Evolutionary conservation across 2,888 invertebrate genomes (phyloP).

Genomic region (Leptinotarsa rubiginosa): DNA sequence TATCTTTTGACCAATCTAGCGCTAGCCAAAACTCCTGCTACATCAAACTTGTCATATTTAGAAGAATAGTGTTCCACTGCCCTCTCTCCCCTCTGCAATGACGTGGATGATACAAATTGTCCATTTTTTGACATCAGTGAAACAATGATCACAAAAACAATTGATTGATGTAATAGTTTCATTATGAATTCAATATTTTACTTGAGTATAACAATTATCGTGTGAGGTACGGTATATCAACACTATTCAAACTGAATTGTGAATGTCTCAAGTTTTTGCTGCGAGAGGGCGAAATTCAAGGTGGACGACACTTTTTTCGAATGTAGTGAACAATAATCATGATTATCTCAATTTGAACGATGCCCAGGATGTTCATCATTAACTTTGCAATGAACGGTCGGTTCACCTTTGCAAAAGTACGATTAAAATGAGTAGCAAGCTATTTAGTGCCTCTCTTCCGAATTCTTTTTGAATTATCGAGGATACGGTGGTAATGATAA

Average conservation of each 20-base stretch:
- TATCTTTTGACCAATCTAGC: slow-evolving; percentile 73
- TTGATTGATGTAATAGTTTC: background rate
- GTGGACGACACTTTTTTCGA: slow-evolving; percentile 15
- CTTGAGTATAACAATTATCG: background rate
- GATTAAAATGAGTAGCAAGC: background rate
- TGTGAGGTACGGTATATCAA: background rate
- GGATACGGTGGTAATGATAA: too few relatives aligned
- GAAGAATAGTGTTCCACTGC: slow-evolving; percentile 68
- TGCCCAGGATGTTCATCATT: slow-evolving; percentile 8
- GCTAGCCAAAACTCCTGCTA: slow-evolving; percentile 74
- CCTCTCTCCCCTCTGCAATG: slow-evolving; percentile 54
- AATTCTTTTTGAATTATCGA: too few relatives aligned
- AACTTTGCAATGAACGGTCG: background rate
- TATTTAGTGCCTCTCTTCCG: too few relatives aligned
- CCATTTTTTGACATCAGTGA: background rate
- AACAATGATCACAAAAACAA: slow-evolving; percentile 15
- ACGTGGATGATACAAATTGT: slow-evolving; percentile 60
- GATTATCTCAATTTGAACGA: background rate
- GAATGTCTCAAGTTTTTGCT: slow-evolving; percentile 13
- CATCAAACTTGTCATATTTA: slow-evolving; percentile 72
- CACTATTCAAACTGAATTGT: slow-evolving; percentile 1
- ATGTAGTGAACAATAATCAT: background rate
- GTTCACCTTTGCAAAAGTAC: background rate
- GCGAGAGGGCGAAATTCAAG: slow-evolving; percentile 24
- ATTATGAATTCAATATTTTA: slow-evolving; percentile 1